phyloP scores from a whole-genome alignment of 2,113 vertebrate genomes.

The Trematocara zebra region DNA sequence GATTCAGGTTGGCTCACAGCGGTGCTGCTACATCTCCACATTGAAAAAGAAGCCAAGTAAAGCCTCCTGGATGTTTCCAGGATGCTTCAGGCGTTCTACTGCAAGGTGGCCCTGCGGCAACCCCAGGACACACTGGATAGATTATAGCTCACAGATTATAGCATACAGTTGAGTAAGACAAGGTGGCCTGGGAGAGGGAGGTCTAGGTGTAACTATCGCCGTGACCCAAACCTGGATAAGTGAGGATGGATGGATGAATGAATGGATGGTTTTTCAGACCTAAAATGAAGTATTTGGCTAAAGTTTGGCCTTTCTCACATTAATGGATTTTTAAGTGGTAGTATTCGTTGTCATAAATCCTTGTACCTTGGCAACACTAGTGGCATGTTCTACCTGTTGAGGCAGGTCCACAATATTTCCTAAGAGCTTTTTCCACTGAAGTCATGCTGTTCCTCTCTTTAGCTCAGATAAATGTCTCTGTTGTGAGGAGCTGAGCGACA shows the following conservation, averaged over 20 bases:
- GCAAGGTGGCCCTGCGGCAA: background rate
- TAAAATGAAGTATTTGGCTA: background rate
- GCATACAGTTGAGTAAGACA: background rate
- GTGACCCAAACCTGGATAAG: background rate
- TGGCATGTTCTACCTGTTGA: background rate
- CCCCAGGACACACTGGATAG: background rate
- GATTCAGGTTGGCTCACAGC: background rate
- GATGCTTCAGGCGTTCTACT: background rate
- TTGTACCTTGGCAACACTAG: background rate
- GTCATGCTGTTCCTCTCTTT: slow-evolving; percentile 6
- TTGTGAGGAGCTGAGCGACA: slow-evolving; percentile 9
- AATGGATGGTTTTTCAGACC: background rate
- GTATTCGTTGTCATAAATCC: background rate
- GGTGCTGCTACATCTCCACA: background rate
- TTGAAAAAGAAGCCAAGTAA: background rate
- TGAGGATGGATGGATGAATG: background rate
- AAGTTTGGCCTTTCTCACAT: background rate
- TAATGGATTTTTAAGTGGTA: background rate
- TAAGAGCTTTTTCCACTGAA: background rate
- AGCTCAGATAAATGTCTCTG: slow-evolving; percentile 35
- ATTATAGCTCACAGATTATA: background rate
- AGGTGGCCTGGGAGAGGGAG: background rate
- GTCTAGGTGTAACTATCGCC: background rate
- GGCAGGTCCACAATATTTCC: background rate
- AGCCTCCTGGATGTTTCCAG: background rate